These are phyloP conservation scores for Amphiura filiformis DNA, from an alignment of 35 echinoderm and acorn worm species.

Conservation along the genomic window DNA sequence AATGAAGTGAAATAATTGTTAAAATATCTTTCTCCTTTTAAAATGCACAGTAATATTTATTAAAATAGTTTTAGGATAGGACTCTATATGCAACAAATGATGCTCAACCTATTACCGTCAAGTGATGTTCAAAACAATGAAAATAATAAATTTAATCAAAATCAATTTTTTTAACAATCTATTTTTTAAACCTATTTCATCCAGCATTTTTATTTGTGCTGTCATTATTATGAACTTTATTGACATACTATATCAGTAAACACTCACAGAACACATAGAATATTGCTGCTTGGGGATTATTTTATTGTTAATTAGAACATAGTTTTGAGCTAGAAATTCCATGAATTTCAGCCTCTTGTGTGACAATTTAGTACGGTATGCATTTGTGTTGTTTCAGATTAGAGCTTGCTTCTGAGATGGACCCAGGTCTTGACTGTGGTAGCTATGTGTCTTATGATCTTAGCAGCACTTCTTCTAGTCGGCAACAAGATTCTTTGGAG, in stretches of 20 bases:
- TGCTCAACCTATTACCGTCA: too few species aligned
- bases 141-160: too few species aligned
- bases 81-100: too few species aligned
- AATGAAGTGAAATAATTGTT: too few species aligned
- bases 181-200: too few species aligned
- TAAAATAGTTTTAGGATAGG: too few species aligned
- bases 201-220: too few species aligned
- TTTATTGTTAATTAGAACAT: not conserved
- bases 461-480: constrained; percentile 9
- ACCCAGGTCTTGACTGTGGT: constrained; percentile 41
- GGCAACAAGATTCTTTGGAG: constrained; percentile 5
- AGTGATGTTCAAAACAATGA: too few species aligned
- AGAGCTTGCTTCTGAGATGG: constrained; percentile 39
- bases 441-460: constrained; percentile 30
- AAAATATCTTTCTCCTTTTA: too few species aligned
- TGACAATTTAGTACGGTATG: not conserved
- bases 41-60: too few species aligned
- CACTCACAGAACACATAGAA: not conserved
- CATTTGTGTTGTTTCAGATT: constrained; percentile 1
- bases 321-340: not conserved
- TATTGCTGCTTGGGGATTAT: not conserved
- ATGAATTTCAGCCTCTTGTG: not conserved
- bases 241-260: not conserved
- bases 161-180: too few species aligned
- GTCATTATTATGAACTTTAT: too few species aligned